Base-by-base conservation (phyloP, 2,113 vertebrate genomes). In the Thomomys bottae region DNA sequence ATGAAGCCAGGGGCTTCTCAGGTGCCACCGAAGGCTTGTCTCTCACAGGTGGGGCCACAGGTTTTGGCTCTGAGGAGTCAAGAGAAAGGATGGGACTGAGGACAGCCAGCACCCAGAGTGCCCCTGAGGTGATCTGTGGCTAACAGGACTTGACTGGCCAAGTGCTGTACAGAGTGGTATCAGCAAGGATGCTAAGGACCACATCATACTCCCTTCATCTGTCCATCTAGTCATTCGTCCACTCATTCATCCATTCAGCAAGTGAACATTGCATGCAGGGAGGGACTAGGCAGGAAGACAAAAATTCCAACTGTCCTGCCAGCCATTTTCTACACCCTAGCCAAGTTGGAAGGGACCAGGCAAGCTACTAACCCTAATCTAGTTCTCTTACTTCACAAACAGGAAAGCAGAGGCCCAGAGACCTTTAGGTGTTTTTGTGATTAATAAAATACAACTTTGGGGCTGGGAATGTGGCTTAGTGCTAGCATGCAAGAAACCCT, bases 61-160 rank as follows among this genome's bases (percentile, higher is more conserved):
- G 77, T 61, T 76, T 94, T 49, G 86, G 83, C 42, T 84, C 96
- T 97, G 84, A 75, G 34, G 89, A 40, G 59, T 73, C 42, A 73
- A 93, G 88, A 80, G 57, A 8, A 93, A 54, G 63, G 57, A 54
- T 8, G 40, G 26, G 30, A 34, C 63, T 90, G 77, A 92, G 49
- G 45, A 73, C 28, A 5, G 1, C 18, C 54, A 34, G 84, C 49
- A n/a, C 42, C 15, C 3, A 6, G 5, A 49, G 66, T 28, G 20
- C 15, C 5, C 5, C 23, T 17, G 72, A 54, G 64, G 15, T 40
- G 78, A 61, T 45, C 84, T 59, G 38, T 0, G n/a, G 32, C 5
- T 17, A 17, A 6, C 20, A 32, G 10, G 4, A n/a, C 32, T n/a
- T 64, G 15, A 28, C 63, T 66, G n/a, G 18, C 61, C 45, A 34